Evolutionary conservation across 2,888 invertebrate genomes (phyloP), one percentile per base, ranked within the genome.

Genomic region (Seira sanloemensis): DNA sequence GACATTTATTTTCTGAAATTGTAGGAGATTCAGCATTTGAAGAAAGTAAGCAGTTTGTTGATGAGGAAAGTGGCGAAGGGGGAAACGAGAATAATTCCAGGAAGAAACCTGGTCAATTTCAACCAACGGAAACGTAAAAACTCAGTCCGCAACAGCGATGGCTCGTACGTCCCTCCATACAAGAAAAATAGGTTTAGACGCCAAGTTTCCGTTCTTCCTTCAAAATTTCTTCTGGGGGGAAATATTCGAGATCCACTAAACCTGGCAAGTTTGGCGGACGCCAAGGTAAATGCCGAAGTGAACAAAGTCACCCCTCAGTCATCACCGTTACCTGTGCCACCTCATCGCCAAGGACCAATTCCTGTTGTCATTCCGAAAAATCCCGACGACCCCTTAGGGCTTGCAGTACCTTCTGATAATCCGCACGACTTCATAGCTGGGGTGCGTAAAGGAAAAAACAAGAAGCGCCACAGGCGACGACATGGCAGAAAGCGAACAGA

Each of bases 241-340:
- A 98, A 97, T 91, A 98, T 98, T 88, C 95, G 95, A 88, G 98
- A 98, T 93, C 98, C 98, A 0, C 92, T 98, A 67, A 98, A 98
- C 92, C 92, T 98, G 85, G 97, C 97, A 90, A 97, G 97, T 90
- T 93, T 98, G 90, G 96, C 91, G 58, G 91, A 92, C 88, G 92
- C 91, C 80, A 90, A 90, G 77, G 86, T 90, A 9, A 90, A 90
- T 73, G 89, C 95, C 88, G 95, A 95, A 5, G 95, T 96, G 93
- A 96, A 96, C 92, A 95, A 96, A n/a, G 95, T 95, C 0, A 98
- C 98, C 18, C 98, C 98, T 75, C 95, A 96, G 90, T 97, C 97
- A 27, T 98, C 98, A 81, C 98, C 98, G 0, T 91, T 97, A 90
- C 95, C 97, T 76, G 95, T 95, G 54, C 96, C 50, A 21, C 37